These are phyloP conservation scores for Drosophila merina DNA, from an alignment of 2,888 invertebrate species.

Conservation along the genomic window DNA sequence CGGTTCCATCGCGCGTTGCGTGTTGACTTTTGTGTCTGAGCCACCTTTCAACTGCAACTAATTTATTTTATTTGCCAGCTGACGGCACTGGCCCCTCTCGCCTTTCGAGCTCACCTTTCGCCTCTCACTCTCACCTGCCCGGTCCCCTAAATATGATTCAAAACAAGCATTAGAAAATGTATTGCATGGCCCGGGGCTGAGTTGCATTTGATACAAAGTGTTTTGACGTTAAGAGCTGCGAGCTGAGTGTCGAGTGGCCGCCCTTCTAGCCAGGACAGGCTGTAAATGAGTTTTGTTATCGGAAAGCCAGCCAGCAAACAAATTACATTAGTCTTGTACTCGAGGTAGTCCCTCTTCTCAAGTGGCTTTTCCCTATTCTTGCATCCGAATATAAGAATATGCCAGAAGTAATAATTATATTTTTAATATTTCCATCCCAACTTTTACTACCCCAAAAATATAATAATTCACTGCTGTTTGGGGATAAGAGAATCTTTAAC, in stretches of 20 bases:
- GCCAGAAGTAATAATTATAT: background rate
- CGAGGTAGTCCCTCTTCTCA: background rate
- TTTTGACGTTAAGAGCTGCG: constrained; percentile 43
- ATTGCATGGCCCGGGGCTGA: constrained; percentile 53
- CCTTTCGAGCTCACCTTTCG: too few relatives aligned
- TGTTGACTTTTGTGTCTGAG: constrained; percentile 78
- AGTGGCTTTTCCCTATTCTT: background rate
- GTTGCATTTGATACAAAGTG: constrained; percentile 67
- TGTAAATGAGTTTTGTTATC: constrained; percentile 77
- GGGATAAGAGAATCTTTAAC: background rate
- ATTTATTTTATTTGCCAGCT: constrained; percentile 78
- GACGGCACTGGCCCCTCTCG: constrained; percentile 29
- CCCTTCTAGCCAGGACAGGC: constrained; percentile 55
- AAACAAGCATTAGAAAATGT: constrained; percentile 77
- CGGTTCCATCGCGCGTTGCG: constrained; percentile 71
- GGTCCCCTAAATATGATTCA: constrained; percentile 66
- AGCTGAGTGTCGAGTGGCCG: constrained; percentile 21
- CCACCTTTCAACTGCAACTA: constrained; percentile 79
- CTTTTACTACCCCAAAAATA: background rate
- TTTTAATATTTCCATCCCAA: too few relatives aligned
- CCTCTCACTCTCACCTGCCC: background rate
- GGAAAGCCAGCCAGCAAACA: constrained; percentile 47
- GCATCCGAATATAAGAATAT: too few relatives aligned
- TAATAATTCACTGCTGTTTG: background rate
- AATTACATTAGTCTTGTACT: constrained; percentile 53